phyloP scores from a whole-genome alignment of 1,140 invertebrate genomes.

The Pachypeltis micranthus region DNA sequence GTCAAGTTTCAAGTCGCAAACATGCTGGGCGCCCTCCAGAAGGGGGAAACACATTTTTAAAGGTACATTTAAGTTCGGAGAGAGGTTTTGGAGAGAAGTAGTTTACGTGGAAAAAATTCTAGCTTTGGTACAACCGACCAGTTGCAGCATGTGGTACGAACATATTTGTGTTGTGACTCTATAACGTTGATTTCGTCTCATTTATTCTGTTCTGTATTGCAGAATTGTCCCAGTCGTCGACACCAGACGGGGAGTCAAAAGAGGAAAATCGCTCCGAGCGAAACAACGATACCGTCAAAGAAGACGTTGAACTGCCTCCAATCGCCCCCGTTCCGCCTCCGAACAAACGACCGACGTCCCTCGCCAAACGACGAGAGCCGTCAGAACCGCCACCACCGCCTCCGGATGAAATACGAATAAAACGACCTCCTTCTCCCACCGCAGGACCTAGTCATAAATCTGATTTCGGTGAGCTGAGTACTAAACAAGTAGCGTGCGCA shows the following conservation, averaged over 20 bases:
- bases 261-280: background rate
- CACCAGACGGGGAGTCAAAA: background rate
- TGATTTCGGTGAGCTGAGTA: constrained; percentile 25
- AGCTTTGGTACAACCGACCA: too few species aligned
- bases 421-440: constrained; percentile 25
- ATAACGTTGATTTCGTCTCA: too few species aligned
- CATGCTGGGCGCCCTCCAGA: too few species aligned
- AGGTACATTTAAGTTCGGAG: too few species aligned
- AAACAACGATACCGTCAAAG: background rate
- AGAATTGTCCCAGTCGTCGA: background rate
- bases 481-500: too few species aligned
- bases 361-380: background rate
- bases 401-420: constrained; percentile 19
- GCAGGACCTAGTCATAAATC: constrained; percentile 27
- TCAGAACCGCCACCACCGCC: constrained; percentile 2
- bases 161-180: too few species aligned
- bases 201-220: too few species aligned
- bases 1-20: too few species aligned
- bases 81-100: too few species aligned
- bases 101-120: too few species aligned
- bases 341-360: constrained; percentile 2
- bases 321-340: background rate
- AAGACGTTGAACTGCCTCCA: background rate
- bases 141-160: too few species aligned
- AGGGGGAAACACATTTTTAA: too few species aligned